These are phyloP conservation scores for Cistogaster globosa DNA, from an alignment of 2,888 invertebrate genomes.

Conservation along the genomic window DNA sequence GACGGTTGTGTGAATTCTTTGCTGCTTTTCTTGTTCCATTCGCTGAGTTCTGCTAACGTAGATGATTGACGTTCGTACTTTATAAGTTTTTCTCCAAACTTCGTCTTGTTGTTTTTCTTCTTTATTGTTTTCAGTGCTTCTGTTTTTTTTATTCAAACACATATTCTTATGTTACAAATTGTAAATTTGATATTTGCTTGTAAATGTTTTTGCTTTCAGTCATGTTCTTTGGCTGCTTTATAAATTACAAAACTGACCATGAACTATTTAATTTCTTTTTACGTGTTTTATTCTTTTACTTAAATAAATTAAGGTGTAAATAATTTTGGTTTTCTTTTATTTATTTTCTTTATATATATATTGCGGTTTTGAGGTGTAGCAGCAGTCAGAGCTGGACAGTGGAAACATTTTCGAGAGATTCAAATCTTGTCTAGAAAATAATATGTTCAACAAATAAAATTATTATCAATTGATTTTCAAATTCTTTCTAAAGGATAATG, in stretches of 20 bases:
- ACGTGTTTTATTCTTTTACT: neutral
- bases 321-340: neutral
- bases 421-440: too few relatives aligned
- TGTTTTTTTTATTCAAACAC: neutral
- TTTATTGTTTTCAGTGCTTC: neutral
- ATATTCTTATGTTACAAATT: neutral
- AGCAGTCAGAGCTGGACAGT: too few relatives aligned
- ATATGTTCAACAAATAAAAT: too few relatives aligned
- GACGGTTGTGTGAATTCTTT: constrained; percentile 8
- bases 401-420: too few relatives aligned
- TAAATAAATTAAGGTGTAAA: neutral
- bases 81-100: constrained; percentile 27
- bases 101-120: neutral
- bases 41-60: constrained; percentile 15
- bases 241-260: constrained; percentile 43
- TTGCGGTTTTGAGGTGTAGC: constrained; percentile 1
- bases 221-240: constrained; percentile 7
- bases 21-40: constrained; percentile 28
- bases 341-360: constrained; percentile 4
- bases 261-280: constrained; percentile 25
- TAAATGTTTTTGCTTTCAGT: neutral
- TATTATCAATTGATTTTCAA: too few relatives aligned
- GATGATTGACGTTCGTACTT: constrained; percentile 18
- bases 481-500: too few relatives aligned
- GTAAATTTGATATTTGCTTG: constrained; percentile 9